Conservation (phyloP, 2,113 vertebrate species). For the Gasterosteus aculeatus region DNA sequence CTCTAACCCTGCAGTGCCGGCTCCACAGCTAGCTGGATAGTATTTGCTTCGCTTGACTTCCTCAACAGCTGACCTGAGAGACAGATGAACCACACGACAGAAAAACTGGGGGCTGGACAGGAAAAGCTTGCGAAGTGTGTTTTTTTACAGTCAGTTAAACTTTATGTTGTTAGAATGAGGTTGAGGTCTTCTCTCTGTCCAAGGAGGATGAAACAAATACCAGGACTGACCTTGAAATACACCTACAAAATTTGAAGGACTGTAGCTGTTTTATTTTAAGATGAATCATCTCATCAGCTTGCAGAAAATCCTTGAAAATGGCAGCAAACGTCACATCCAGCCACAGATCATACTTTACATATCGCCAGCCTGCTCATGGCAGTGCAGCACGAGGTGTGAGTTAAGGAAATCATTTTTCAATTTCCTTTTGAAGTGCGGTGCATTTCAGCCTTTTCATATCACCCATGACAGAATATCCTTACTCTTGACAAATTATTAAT, state of each 20-base stretch:
- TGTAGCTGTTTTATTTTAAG: background rate
- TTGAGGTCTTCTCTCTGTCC: constrained; percentile 6
- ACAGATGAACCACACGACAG: constrained; percentile 63
- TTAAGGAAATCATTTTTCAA: constrained; percentile 3
- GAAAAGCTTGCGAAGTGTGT: constrained; percentile 15
- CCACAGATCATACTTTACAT: constrained; percentile 9
- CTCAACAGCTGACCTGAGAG: constrained; percentile 52
- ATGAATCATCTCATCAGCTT: background rate
- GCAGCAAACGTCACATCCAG: background rate
- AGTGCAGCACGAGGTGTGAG: constrained; percentile 8
- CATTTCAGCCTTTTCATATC: constrained; percentile 38
- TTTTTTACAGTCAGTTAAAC: constrained; percentile 9
- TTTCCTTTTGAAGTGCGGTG: constrained; percentile 7
- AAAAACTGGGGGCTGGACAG: constrained; percentile 20
- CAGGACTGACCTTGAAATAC: constrained; percentile 6
- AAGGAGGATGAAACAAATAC: constrained; percentile 6
- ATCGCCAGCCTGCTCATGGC: background rate
- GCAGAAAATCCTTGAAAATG: constrained; percentile 11
- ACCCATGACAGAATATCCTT: constrained; percentile 26
- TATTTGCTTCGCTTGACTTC: constrained; percentile 68
- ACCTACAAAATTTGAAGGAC: background rate
- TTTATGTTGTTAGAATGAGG: constrained; percentile 31
- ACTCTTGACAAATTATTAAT: constrained; percentile 48
- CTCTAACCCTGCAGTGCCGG: constrained; percentile 37
- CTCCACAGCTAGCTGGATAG: constrained; percentile 64